Conservation (phyloP, 2,113 vertebrate genomes). For the Euleptes europaea region DNA sequence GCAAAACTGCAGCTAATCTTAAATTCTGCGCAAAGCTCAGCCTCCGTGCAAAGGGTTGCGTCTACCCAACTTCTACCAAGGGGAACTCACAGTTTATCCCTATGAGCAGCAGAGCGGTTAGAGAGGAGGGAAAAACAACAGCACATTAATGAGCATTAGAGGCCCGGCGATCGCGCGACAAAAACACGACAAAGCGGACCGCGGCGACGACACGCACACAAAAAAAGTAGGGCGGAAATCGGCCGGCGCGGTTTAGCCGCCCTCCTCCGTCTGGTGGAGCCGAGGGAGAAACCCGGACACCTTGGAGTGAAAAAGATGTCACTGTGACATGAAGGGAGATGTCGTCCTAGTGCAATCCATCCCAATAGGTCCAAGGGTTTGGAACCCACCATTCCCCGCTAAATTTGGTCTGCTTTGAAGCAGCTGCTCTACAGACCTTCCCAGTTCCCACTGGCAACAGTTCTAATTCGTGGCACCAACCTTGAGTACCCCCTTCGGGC, state of each 20-base stretch:
- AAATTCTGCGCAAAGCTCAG: slow-evolving; percentile 71
- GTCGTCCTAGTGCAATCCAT: too few relatives aligned
- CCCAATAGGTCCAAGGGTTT: too few relatives aligned
- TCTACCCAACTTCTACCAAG: slow-evolving; percentile 68
- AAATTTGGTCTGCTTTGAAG: too few relatives aligned
- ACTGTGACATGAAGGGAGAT: not conserved
- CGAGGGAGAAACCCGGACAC: not conserved
- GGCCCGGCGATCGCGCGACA: slow-evolving; percentile 4
- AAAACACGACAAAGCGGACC: not conserved
- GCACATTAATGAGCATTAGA: slow-evolving; percentile 80
- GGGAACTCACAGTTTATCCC: slow-evolving; percentile 94
- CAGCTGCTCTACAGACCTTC: too few relatives aligned
- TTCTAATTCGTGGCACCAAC: too few relatives aligned
- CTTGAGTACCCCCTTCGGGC: too few relatives aligned
- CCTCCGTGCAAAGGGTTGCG: slow-evolving; percentile 71
- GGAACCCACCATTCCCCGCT: too few relatives aligned
- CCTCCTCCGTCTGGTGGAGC: not conserved
- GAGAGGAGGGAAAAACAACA: slow-evolving; percentile 84
- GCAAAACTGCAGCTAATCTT: slow-evolving; percentile 77
- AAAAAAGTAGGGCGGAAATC: not conserved
- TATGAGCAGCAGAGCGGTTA: slow-evolving; percentile 82
- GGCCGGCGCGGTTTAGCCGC: not conserved
- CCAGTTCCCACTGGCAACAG: too few relatives aligned
- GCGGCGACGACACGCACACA: not conserved
- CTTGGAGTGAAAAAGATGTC: not conserved